These are phyloP conservation scores for Meriones psammophilus DNA, from an alignment of 2,797 vertebrate genomes.

Conservation along the genomic window DNA sequence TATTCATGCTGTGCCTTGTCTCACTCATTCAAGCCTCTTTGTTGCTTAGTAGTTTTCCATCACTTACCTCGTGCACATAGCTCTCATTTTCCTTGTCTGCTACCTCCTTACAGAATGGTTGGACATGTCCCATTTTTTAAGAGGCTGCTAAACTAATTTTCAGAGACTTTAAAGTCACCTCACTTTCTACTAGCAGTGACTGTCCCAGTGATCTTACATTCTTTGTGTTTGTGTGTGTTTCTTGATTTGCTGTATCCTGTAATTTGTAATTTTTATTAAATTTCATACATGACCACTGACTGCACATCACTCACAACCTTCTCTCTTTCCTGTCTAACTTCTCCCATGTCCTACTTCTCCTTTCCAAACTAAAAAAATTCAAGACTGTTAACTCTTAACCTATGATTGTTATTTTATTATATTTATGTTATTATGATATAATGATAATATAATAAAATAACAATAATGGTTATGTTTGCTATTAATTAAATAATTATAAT, in stretches of 20 bases:
- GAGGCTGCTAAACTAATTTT: neutral
- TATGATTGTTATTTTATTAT: neutral
- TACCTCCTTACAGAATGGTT: neutral
- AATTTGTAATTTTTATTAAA: neutral
- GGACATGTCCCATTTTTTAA: neutral
- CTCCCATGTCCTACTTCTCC: neutral
- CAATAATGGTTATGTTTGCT: neutral
- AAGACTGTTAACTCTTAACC: neutral
- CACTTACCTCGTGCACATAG: neutral
- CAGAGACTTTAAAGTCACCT: neutral
- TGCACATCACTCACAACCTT: neutral
- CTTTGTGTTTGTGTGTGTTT: neutral
- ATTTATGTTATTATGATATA: neutral
- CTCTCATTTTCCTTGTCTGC: neutral
- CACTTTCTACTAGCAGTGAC: neutral
- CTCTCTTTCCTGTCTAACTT: neutral
- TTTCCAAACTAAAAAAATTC: neutral
- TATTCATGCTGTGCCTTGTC: neutral
- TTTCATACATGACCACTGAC: neutral
- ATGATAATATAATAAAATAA: neutral
- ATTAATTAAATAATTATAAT: neutral
- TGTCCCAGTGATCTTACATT: neutral
- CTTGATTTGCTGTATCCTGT: neutral
- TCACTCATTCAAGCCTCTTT: neutral
- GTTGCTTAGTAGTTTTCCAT: neutral